Evolutionary conservation across 2,113 vertebrate species (phyloP).

Genomic region (Condylura cristata): DNA sequence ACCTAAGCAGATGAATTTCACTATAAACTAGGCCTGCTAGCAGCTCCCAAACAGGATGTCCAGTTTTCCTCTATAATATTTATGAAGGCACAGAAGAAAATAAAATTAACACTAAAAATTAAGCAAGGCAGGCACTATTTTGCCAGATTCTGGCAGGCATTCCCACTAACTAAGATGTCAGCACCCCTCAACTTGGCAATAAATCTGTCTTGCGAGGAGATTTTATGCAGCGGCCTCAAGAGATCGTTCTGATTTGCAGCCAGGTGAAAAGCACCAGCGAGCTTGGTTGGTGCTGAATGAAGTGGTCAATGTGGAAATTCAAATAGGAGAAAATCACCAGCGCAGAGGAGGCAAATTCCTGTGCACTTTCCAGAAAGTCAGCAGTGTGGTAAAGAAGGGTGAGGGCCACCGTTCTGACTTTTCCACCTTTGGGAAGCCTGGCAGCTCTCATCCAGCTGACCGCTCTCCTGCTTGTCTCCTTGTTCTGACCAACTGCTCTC

Average conservation of each 20-base stretch:
- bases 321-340: not conserved
- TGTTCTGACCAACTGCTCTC: not conserved
- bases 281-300: not conserved
- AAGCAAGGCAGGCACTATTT: not conserved
- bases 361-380: not conserved
- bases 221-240: not conserved
- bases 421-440: not conserved
- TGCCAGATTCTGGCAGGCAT: not conserved
- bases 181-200: not conserved
- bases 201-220: not conserved
- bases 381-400: not conserved
- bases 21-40: not conserved
- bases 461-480: too few relatives aligned
- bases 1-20: not conserved
- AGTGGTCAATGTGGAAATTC: not conserved
- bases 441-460: not conserved
- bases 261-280: not conserved
- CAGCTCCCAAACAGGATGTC: not conserved
- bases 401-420: rapidly evolving
- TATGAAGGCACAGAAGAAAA: not conserved
- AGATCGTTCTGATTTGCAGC: not conserved
- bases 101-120: not conserved
- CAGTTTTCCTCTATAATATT: not conserved
- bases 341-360: not conserved
- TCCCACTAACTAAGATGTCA: not conserved